Evolutionary conservation across 1,140 invertebrate species (phyloP), one percentile per base, ranked within the genome.

Genomic region (Liolophura sinensis): DNA sequence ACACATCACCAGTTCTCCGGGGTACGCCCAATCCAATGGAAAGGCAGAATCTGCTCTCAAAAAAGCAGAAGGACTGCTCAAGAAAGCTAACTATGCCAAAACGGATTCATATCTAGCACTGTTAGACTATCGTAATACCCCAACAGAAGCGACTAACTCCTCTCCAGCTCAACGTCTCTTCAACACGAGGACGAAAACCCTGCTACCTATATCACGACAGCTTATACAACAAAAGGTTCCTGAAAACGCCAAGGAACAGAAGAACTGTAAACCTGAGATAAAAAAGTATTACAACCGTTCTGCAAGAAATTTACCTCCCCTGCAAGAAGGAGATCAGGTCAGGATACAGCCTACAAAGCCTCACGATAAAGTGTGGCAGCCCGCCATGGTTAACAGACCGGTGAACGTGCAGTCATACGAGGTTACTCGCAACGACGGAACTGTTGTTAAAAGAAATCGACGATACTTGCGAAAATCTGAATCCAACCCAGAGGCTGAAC

Each of bases 1-100:
- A 7, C 78, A 84, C 67, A 56, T 64, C 1, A 82, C 77, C 9
- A 77, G 73, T 14, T 79, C 71, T 47, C 83, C 84, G 3, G 61
- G 72, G 4, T 69, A 73, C 55, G 54, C 65, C 11, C 65, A 68
- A 25, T 56, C 59, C 12, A 77, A 75, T 67, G 73, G 73, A 7
- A 55, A 63, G 47, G 69, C 65, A 14, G 73, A 75, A 66, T 54
- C 27, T 16, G 67, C 58, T 0, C 64, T 73, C 0, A 69, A 69
- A 63, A 64, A 55, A 5, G 65, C 64, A 9, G 73, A 76, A 58
- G 47, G 49, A 15, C 22, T 73, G 3, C 47, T 73, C 55, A 70
- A 60, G 46, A 73, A 74, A 67, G 51, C 54, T 9, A 52, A 60
- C 31, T 27, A 25, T 6, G 7, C 6, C 15, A 48, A 46, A 1